phyloP scores from a whole-genome alignment of 2,888 invertebrate genomes.

The Tenthredo amoena region DNA sequence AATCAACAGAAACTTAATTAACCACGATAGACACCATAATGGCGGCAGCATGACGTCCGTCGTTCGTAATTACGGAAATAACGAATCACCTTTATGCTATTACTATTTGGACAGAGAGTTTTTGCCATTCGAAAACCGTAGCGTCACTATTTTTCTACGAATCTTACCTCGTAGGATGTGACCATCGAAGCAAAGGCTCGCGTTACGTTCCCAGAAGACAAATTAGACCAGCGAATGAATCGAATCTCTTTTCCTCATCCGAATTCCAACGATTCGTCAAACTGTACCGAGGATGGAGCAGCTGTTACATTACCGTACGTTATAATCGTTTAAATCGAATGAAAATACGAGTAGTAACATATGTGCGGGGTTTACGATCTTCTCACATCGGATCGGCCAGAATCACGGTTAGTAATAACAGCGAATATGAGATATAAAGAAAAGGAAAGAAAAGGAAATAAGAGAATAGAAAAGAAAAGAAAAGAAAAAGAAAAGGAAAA shows the following conservation, averaged over 20 bases:
- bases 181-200: neutral
- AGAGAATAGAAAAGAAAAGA: neutral
- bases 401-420: no score
- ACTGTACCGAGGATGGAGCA: neutral
- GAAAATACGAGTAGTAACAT: neutral
- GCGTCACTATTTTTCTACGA: neutral
- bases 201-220: neutral
- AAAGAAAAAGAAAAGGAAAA: neutral
- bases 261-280: neutral
- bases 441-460: neutral
- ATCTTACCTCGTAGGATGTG: neutral
- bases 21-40: slow-evolving; percentile 69
- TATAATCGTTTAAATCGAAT: neutral
- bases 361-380: no score
- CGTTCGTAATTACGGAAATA: slow-evolving; percentile 70
- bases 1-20: slow-evolving; percentile 74
- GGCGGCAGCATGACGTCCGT: slow-evolving; percentile 71
- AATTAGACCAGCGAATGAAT: neutral
- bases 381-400: no score
- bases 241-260: neutral
- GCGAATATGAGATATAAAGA: no score
- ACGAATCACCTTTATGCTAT: slow-evolving; percentile 57
- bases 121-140: neutral
- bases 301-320: neutral
- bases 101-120: slow-evolving; percentile 10